A percentile compares a stretch with the other conserved stretches of the same genome.
Conservation (phyloP, 2,113 vertebrate species). For the Lipotes vexillifer region DNA sequence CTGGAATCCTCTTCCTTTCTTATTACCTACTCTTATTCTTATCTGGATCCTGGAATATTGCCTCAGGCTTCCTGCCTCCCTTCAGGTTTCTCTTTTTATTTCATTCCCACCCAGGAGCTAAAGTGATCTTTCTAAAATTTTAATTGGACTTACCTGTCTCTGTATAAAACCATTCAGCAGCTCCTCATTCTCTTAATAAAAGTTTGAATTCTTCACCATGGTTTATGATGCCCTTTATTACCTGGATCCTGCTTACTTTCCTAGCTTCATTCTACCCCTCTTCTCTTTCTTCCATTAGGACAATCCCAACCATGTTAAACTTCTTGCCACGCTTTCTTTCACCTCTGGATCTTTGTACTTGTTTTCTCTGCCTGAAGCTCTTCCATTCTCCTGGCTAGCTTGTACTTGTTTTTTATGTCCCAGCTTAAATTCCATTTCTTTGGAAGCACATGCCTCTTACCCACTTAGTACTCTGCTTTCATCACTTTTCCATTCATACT, state of each 20-base stretch:
- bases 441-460: background rate
- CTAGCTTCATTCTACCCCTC: background rate
- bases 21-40: background rate
- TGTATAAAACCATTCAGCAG: background rate
- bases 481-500: background rate
- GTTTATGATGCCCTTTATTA: background rate
- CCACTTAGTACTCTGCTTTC: background rate
- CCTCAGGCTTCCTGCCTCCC: background rate
- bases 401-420: background rate
- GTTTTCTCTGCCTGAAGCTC: background rate
- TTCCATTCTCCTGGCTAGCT: background rate
- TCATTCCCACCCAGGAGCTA: background rate
- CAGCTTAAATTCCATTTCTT: background rate
- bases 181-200: background rate
- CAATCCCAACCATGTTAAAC: background rate
- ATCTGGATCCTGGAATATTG: background rate
- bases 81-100: background rate
- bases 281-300: background rate
- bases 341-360: background rate
- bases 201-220: background rate
- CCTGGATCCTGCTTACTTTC: background rate
- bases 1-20: background rate
- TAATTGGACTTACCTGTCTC: background rate
- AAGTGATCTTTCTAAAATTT: slow-evolving; percentile 8
- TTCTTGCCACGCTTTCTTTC: background rate